Evolutionary conservation across 23 tunicate genomes (phyloP), one percentile per base, ranked within the genome.

Genomic region (Trididemnum nubilum): DNA sequence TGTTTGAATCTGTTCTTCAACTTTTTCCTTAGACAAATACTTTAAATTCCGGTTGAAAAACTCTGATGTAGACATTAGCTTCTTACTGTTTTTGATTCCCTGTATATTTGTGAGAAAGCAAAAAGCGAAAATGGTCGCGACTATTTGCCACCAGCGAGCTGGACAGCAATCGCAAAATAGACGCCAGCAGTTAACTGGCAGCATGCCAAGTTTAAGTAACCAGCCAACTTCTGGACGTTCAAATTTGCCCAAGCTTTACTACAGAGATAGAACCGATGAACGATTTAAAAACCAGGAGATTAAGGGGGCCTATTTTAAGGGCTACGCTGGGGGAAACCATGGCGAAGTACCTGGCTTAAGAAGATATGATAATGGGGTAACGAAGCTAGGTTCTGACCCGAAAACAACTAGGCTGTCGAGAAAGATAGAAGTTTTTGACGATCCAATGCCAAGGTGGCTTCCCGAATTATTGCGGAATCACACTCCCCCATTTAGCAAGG

Each of bases 311-410:
- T 67, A 67, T n/a, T 67, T 67, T 31, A 67, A 67, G 38, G 38
- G 12, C 3, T 31, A 30, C 7, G 18, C 37, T 3, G 74, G 78
- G 4, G 25, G 4, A 5, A 26, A 57, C 21, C 78, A 57, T 21
- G 67, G 81, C 5, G 39, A 33, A 15, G 81, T 77, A 57, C 81
- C 81, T 28, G 81, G 67, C 4, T 32, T 77, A 25, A n/a, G 81
- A 52, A 73, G 58, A 12, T 73, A 73, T 39, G 78, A 73, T 26
- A 38, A 39, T 38, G 57, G 58, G 5, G 3, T 23, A 2, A 73
- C 22, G 30, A 38, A 23, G 32, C 21, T n/a, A 39, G 2, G 9
- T 2, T 26, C 57, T 3, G 29, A 39, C 24, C 58, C 27, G 4
- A 39, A 37, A 22, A 22, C 25, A n/a, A 38, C 22, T 3, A 2